phyloP scores from a whole-genome alignment of 2,113 vertebrate species.

The Paracanthobrama guichenoti region DNA sequence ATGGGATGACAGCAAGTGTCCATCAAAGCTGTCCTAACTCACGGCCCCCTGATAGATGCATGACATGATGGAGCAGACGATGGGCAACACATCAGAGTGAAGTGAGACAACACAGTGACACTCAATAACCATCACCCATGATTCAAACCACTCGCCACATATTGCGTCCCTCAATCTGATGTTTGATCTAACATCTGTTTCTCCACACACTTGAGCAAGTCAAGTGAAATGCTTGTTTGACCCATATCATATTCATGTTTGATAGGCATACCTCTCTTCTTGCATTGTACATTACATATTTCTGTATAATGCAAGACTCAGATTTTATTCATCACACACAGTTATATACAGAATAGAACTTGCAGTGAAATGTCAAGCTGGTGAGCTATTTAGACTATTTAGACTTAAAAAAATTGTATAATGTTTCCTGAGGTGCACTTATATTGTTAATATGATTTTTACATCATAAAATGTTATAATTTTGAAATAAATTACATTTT shows the following conservation, averaged over 20 bases:
- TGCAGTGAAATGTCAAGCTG: neutral
- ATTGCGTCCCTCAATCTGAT: neutral
- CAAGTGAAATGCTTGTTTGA: neutral
- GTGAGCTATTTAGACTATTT: neutral
- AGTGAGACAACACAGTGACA: constrained; percentile 16
- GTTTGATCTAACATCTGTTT: constrained; percentile 9
- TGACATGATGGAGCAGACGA: constrained; percentile 20
- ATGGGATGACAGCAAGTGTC: constrained; percentile 32
- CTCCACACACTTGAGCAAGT: neutral
- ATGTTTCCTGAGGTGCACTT: no score
- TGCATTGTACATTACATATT: no score
- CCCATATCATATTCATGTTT: neutral
- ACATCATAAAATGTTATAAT: no score
- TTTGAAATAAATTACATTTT: no score
- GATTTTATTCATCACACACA: no score
- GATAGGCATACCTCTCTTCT: neutral
- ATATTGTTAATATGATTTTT: no score
- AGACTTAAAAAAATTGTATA: no score
- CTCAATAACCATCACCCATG: constrained; percentile 12
- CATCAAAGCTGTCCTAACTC: constrained; percentile 20
- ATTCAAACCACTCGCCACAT: constrained; percentile 1
- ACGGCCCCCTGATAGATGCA: neutral
- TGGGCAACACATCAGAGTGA: constrained; percentile 22
- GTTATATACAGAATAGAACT: neutral
- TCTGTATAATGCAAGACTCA: no score